Evolutionary conservation across 1,140 invertebrate species (phyloP).

Genomic region (Nasonia longicornis): DNA sequence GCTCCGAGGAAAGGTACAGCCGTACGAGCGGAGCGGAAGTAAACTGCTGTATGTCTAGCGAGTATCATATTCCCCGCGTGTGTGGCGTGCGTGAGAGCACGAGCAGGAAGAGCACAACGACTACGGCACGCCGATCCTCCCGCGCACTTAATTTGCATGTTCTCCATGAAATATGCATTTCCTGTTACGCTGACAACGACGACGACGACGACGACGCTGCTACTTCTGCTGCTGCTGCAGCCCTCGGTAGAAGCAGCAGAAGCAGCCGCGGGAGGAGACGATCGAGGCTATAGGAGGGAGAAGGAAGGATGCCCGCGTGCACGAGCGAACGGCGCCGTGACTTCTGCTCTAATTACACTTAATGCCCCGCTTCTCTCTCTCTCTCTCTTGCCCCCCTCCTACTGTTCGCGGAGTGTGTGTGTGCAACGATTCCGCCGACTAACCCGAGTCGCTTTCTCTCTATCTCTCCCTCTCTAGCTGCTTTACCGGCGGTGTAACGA

Average conservation of each 20-base stretch:
- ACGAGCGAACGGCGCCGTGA: conserved; percentile 45
- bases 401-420: neutral
- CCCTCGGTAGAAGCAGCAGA: neutral
- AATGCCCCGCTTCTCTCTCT: conserved; percentile 44
- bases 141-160: conserved; percentile 57
- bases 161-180: conserved; percentile 62
- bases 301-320: conserved; percentile 41
- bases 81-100: conserved; percentile 29
- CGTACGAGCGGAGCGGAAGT: neutral
- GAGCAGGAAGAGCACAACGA: conserved; percentile 34
- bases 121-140: conserved; percentile 19
- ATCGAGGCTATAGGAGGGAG: neutral
- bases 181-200: conserved; percentile 54
- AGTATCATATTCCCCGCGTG: conserved; percentile 45
- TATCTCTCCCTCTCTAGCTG: neutral
- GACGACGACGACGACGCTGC: conserved; percentile 7
- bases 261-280: neutral
- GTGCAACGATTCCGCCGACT: neutral
- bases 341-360: conserved; percentile 53
- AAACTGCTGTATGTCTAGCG: conserved; percentile 1
- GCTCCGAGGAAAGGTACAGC: neutral
- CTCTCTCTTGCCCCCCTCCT: neutral
- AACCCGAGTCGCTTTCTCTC: neutral
- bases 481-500: conserved; percentile 31
- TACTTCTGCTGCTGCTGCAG: neutral